Base-by-base conservation (phyloP, 2,888 invertebrate species). In the Melolontha melolontha region DNA sequence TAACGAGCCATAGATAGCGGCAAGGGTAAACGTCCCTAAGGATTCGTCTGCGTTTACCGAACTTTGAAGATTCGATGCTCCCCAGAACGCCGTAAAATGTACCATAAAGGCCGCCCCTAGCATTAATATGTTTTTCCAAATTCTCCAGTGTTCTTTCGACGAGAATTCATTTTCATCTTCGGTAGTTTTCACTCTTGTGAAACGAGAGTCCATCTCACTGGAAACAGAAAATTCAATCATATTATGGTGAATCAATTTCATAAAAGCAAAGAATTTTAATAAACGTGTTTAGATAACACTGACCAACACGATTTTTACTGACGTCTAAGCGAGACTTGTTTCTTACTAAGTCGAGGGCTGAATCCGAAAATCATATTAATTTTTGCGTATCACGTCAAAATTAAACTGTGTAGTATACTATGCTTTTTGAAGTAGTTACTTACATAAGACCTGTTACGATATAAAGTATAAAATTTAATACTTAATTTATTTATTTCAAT, bases 1-100 rank as follows among this genome's bases (percentile, higher is more conserved):
- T 51, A 97, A 86, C 1, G 95, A 92, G 62, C 91, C 93, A 83
- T 97, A 97, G 73, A 97, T 91, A 5, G 94, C 90, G 0, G 94
- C 92, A 59, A 95, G 83, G 0, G 95, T 94, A 74, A 92, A 92
- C 1, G 94, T 91, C 1, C 96, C 96, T 1, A 96, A 85, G 0
- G 94, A 92, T 1, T 89, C 91, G 77, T 92, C 92, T 14, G 91
- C 89, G 82, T 96, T 95, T 64, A 96, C 89, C 0, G 94, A 94
- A 79, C 94, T 95, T 83, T 93, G 93, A 44, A 93, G 85, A 82
- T 93, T 93, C 57, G 92, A 91, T 1, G 92, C 89, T 4, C 93
- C 93, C 83, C 92, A 94, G 82, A 96, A 97, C 5, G 96, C 95
- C 0, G 95, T 97, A 84, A 97, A 95, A 74, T 95, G 92, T 75